A percentile compares a stretch with the other conserved stretches of the same genome.
phyloP scores from a whole-genome alignment of 1,140 invertebrate species.

The Heterodera schachtii region DNA sequence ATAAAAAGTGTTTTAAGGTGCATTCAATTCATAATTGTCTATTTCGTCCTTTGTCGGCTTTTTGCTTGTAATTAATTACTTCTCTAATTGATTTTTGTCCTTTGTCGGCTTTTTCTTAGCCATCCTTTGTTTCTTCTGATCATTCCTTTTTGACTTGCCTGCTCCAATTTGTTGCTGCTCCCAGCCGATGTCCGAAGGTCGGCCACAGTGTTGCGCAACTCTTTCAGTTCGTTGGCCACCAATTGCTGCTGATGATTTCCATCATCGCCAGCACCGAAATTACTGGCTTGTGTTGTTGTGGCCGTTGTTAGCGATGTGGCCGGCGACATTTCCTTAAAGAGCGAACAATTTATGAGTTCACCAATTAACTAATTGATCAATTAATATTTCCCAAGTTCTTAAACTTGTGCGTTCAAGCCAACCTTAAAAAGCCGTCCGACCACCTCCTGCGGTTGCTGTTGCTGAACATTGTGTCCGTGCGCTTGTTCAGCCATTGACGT shows the following conservation, averaged over 20 bases:
- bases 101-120: too few relatives aligned
- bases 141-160: conserved; percentile 5
- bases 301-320: background rate
- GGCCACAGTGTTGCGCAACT: background rate
- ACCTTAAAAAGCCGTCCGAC: background rate
- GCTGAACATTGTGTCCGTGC: background rate
- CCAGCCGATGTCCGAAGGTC: background rate
- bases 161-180: conserved; percentile 30
- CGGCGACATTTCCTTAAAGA: background rate
- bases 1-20: too few relatives aligned
- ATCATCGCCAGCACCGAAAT: too few relatives aligned
- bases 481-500: background rate
- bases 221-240: conserved; percentile 9
- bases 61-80: too few relatives aligned
- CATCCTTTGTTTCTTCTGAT: background rate
- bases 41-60: too few relatives aligned
- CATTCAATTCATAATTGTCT: too few relatives aligned
- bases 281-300: background rate
- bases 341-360: too few relatives aligned
- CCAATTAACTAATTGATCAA: too few relatives aligned
- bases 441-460: background rate
- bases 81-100: background rate
- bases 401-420: background rate
- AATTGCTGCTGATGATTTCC: conserved; percentile 11
- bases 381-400: too few relatives aligned